Conservation (phyloP, 30 jellyfish, hydroid and myxozoan species). For the Aurelia sp. region DNA sequence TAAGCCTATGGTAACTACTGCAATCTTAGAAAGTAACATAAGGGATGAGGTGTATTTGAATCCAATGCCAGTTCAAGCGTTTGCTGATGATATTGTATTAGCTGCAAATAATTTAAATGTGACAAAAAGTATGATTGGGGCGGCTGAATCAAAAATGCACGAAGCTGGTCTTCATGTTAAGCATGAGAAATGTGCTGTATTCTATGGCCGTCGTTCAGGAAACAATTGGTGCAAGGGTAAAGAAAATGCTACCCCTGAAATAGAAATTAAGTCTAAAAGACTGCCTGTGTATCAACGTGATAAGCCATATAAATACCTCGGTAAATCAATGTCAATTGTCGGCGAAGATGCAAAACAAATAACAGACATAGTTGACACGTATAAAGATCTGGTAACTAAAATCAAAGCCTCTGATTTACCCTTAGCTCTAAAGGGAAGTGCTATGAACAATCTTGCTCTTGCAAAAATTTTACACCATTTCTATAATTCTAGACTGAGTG, state of each 20-base stretch:
- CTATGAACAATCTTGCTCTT: conserved; percentile 54
- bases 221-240: no score
- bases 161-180: conserved; percentile 27
- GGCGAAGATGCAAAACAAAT: conserved; percentile 50
- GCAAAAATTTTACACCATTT: conserved; percentile 56
- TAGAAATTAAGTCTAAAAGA: conserved; percentile 2
- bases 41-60: neutral
- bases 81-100: conserved; percentile 30
- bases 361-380: conserved; percentile 16
- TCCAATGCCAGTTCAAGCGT: conserved; percentile 24
- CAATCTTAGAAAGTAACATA: neutral
- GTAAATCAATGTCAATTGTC: neutral
- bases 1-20: conserved; percentile 12
- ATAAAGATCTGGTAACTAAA: conserved; percentile 15
- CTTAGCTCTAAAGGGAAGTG: conserved; percentile 33
- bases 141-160: conserved; percentile 2
- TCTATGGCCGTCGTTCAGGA: conserved; percentile 10
- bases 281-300: neutral
- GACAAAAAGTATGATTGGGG: conserved; percentile 16
- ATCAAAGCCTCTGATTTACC: neutral
- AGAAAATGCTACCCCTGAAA: no score
- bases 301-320: conserved; percentile 25
- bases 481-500: conserved; percentile 23
- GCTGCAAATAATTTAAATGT: conserved; percentile 1
- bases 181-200: conserved; percentile 26